Evolutionary conservation across 1,140 invertebrate genomes (phyloP).

Genomic region (Aphelinus certus): DNA sequence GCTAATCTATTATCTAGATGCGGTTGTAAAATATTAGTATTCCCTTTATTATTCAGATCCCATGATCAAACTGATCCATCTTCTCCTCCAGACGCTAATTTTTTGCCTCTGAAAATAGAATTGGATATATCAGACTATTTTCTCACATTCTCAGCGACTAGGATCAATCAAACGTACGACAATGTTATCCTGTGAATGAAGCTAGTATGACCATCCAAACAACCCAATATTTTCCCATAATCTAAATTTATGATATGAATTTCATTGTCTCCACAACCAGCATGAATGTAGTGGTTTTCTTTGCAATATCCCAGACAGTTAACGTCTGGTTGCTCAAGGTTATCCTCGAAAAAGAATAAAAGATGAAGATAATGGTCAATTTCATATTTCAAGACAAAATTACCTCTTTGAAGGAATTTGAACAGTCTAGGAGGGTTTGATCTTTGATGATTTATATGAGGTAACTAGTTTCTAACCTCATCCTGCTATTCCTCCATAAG

Average conservation of each 20-base stretch:
- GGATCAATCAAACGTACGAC: constrained; percentile 64
- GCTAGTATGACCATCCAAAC: constrained; percentile 78
- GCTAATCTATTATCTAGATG: constrained; percentile 74
- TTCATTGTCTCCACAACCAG: constrained; percentile 86
- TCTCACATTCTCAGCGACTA: no score
- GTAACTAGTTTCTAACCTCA: no score
- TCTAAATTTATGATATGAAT: constrained; percentile 83
- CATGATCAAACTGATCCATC: constrained; percentile 88
- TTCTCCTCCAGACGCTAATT: constrained; percentile 81
- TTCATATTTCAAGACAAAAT: no score
- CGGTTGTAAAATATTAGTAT: constrained; percentile 76
- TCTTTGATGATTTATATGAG: no score
- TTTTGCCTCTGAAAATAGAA: constrained; percentile 64
- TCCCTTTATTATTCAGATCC: constrained; percentile 74
- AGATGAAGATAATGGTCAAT: no score
- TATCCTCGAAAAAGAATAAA: constrained; percentile 65
- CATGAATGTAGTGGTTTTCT: constrained; percentile 72
- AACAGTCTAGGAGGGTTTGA: no score
- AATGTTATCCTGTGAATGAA: constrained; percentile 81
- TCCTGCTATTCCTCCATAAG: no score
- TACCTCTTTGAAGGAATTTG: no score
- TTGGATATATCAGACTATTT: no score
- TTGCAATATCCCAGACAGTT: constrained; percentile 77
- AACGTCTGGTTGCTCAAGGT: constrained; percentile 79
- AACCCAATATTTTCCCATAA: constrained; percentile 74